These are phyloP conservation scores for Pediacus dermestoides DNA, from an alignment of 2,888 invertebrate species.

Conservation along the genomic window DNA sequence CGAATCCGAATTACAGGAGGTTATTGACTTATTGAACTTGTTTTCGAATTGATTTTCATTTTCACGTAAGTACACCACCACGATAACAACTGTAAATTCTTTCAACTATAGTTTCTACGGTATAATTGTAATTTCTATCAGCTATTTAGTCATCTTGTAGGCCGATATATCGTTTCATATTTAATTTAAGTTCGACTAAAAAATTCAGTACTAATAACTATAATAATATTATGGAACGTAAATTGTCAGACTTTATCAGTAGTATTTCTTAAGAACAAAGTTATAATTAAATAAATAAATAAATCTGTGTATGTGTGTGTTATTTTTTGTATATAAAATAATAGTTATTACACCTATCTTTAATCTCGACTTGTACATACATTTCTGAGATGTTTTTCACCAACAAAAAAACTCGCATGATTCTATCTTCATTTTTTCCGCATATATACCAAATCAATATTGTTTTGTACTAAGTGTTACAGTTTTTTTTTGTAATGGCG, in stretches of 20 bases:
- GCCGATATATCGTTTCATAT: constrained; percentile 21
- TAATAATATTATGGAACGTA: constrained; percentile 32
- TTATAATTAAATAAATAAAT: constrained; percentile 6
- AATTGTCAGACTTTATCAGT: constrained; percentile 33
- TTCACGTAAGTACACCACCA: constrained; percentile 11
- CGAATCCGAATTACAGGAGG: constrained; percentile 19
- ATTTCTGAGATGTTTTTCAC: neutral
- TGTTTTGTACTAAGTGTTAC: too few species aligned
- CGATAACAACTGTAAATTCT: constrained; percentile 25
- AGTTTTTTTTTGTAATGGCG: too few species aligned
- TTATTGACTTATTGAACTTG: constrained; percentile 27
- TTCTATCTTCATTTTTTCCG: too few species aligned
- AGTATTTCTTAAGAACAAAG: too few species aligned
- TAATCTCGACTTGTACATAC: constrained; percentile 8
- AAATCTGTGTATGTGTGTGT: neutral
- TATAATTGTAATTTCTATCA: constrained; percentile 13
- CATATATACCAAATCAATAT: too few species aligned
- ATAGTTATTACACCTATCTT: constrained; percentile 3
- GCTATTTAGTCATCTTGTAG: too few species aligned
- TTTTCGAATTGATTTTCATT: constrained; percentile 19
- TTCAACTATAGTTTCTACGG: constrained; percentile 27
- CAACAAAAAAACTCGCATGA: too few species aligned
- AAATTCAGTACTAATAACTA: constrained; percentile 18
- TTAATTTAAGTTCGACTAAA: neutral
- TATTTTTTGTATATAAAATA: neutral